Conservation (phyloP, 2,797 vertebrate species). For the Dipus sagitta region DNA sequence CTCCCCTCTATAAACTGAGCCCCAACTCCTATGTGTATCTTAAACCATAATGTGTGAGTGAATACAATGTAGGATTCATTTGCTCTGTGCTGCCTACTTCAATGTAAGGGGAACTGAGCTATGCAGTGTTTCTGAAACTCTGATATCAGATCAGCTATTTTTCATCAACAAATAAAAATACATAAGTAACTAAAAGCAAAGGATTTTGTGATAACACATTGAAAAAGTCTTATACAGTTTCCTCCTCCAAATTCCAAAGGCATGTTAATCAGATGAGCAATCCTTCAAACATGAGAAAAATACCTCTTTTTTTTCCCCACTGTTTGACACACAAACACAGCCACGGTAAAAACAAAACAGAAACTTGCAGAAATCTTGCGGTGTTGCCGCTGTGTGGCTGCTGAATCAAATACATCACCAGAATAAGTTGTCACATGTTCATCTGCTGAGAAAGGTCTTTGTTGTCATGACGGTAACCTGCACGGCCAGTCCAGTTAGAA, state of each 20-base stretch:
- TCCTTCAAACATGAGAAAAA: background rate
- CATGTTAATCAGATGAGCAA: background rate
- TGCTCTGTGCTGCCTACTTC: background rate
- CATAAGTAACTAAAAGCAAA: constrained; percentile 3
- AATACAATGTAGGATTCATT: background rate
- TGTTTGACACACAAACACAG: background rate
- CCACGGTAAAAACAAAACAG: background rate
- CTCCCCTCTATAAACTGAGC: background rate
- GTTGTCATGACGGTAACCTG: background rate
- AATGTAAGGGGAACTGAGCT: background rate
- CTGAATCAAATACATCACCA: background rate
- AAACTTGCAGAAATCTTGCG: background rate
- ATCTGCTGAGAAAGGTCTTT: background rate
- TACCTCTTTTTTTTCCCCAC: background rate
- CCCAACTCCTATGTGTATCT: background rate
- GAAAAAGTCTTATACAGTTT: background rate
- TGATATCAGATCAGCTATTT: background rate
- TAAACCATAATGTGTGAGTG: background rate
- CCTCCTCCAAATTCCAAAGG: background rate
- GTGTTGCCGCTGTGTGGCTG: background rate
- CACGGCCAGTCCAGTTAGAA: background rate
- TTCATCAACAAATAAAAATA: background rate
- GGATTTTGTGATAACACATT: background rate
- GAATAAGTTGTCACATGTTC: background rate
- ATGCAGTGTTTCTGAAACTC: background rate